Evolutionary conservation across 1,140 invertebrate species (phyloP).

Genomic region (Dendrolimus punctatus): DNA sequence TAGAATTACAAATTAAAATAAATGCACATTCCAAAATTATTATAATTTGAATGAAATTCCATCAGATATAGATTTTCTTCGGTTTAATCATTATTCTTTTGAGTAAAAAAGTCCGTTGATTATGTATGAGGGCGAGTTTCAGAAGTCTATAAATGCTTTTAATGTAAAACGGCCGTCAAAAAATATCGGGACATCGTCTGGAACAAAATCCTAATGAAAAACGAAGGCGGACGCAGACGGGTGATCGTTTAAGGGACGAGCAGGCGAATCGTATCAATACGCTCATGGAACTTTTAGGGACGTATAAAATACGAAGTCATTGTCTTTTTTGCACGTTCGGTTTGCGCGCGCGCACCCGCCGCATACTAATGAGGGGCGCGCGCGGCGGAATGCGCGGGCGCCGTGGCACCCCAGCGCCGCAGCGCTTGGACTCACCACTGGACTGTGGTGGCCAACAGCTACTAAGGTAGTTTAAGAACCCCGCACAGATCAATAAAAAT

Average conservation of each 20-base stretch:
- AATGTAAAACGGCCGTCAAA: constrained; percentile 9
- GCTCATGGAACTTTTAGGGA: constrained; percentile 55
- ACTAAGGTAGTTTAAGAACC: too few species aligned
- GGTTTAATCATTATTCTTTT: too few species aligned
- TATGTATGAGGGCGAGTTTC: constrained; percentile 11
- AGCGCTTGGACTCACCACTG: too few species aligned
- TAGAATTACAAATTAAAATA: too few species aligned
- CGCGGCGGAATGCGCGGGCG: constrained; percentile 39
- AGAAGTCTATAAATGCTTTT: constrained; percentile 9
- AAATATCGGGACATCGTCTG: constrained; percentile 12
- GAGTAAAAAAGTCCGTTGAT: too few species aligned
- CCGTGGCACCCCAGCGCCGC: constrained; percentile 3
- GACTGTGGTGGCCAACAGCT: too few species aligned
- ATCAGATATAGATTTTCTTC: too few species aligned
- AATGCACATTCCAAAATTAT: too few species aligned
- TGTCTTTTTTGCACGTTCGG: constrained; percentile 58
- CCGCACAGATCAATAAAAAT: too few species aligned
- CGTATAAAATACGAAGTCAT: constrained; percentile 59
- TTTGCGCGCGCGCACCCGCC: constrained; percentile 43
- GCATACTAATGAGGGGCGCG: constrained; percentile 47
- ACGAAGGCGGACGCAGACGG: constrained; percentile 12
- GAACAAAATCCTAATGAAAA: constrained; percentile 6
- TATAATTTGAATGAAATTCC: too few species aligned
- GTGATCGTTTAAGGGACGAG: constrained; percentile 37
- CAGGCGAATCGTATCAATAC: constrained; percentile 51